Conservation (phyloP, 2,888 invertebrate species). For the Orgyia antiqua region DNA sequence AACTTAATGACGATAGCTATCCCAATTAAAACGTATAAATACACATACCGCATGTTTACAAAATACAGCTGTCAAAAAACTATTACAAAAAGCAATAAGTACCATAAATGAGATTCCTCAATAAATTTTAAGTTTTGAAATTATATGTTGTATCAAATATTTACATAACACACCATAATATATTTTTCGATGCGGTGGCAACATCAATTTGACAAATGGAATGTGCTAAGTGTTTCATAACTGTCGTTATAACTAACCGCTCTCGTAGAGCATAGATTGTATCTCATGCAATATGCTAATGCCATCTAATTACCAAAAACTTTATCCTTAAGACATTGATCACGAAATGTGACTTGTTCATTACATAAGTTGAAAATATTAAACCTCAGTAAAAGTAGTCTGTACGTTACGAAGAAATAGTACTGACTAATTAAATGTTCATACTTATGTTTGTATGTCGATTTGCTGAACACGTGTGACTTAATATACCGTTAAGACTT, state of each 20-base stretch:
- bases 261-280: slow-evolving; percentile 25
- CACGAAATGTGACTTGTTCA: slow-evolving; percentile 55
- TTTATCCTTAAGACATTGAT: slow-evolving; percentile 66
- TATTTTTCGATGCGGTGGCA: slow-evolving; percentile 14
- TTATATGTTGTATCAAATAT: slow-evolving; percentile 6
- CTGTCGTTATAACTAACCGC: slow-evolving; percentile 17
- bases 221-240: slow-evolving; percentile 21
- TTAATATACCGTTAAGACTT: no score
- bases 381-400: slow-evolving; percentile 48
- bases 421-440: slow-evolving; percentile 24
- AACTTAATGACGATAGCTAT: no score
- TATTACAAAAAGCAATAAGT: no score
- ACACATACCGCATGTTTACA: no score
- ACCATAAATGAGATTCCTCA: no score
- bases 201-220: slow-evolving; percentile 22
- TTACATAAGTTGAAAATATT: slow-evolving; percentile 47
- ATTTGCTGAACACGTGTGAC: slow-evolving; percentile 5
- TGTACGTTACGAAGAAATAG: slow-evolving; percentile 37
- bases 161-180: slow-evolving; percentile 12
- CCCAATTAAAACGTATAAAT: no score
- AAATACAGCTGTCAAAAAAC: no score
- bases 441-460: slow-evolving; percentile 15
- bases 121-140: slow-evolving; percentile 14
- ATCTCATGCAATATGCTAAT: slow-evolving; percentile 59
- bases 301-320: slow-evolving; percentile 65